These are phyloP conservation scores for Drosophila greeni DNA, from an alignment of 2,888 invertebrate species.

Conservation along the genomic window DNA sequence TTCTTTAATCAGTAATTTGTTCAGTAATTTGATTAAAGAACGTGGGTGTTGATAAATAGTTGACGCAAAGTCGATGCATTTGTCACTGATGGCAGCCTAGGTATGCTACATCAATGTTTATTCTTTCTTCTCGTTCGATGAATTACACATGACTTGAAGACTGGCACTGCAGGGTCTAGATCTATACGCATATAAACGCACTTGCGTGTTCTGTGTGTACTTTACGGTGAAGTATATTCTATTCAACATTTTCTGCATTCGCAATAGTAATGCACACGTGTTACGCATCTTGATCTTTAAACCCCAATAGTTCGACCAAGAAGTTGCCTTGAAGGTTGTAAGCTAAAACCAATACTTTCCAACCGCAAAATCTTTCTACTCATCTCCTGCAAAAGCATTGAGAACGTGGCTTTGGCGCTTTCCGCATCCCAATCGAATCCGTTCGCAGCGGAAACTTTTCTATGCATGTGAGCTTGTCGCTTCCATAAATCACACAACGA, in stretches of 20 bases:
- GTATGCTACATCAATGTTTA: too few relatives aligned
- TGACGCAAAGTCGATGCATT: not conserved
- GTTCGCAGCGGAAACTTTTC: constrained; percentile 22
- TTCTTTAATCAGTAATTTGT: too few relatives aligned
- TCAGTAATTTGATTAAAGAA: too few relatives aligned
- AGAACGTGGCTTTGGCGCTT: constrained; percentile 9
- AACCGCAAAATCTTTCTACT: not conserved
- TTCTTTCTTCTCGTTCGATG: too few relatives aligned
- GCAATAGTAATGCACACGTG: not conserved
- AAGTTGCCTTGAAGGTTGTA: not conserved
- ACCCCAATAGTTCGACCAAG: not conserved
- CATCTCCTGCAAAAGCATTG: not conserved
- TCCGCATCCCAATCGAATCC: constrained; percentile 8
- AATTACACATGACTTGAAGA: not conserved
- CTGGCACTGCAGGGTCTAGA: not conserved
- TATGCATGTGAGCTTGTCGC: constrained; percentile 47
- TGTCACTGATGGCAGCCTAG: not conserved
- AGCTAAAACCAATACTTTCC: not conserved
- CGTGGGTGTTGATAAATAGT: too few relatives aligned
- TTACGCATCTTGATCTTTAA: not conserved
- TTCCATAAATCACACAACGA: constrained; percentile 60
- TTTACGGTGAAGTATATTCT: too few relatives aligned
- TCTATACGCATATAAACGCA: too few relatives aligned
- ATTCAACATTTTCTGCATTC: too few relatives aligned
- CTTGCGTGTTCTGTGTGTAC: too few relatives aligned